Base-by-base conservation (phyloP, 1,140 invertebrate species). In the Lepidostoma basale region DNA sequence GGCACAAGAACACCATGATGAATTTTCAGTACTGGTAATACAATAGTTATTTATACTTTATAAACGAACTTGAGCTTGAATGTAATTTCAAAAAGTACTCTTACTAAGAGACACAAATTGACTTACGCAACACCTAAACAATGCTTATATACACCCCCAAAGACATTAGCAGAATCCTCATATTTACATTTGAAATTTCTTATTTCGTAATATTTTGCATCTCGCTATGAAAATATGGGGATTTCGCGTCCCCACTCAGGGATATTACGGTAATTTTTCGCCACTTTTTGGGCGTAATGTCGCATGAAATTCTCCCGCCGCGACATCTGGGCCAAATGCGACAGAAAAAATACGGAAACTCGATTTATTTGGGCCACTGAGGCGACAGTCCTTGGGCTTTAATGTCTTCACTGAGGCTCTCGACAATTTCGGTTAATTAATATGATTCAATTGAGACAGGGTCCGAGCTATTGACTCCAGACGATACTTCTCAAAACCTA, bases 231-330 rank as follows among this genome's bases (percentile, higher is more conserved):
- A n/a, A n/a, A n/a, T n/a, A n/a, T n/a, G n/a, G n/a, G n/a, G n/a
- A n/a, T n/a, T n/a, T n/a, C n/a, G n/a, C n/a, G n/a, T n/a, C 12
- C 8, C 22, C 8, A 10, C 45, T n/a, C 6, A 49, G 20, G 8
- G 22, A 56, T 36, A 56, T 56, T 56, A 8, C 52, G 52, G 52
- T 56, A 36, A 56, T 56, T 36, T 56, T 28, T 56, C 30, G 12
- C 44, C 52, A 56, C 52, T 56, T 56, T 56, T 56, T 56, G 28
- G 22, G 30, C 6, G 52, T 56, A 56, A 56, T 33, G 52, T 36
- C 52, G 28, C 52, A 36, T 33, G 52, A 33, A 33, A 22, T 56
- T 56, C 23, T n/a, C 28, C 30, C 52, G 3, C 30, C 52, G 3
- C 28, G 10, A 39, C 52, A n/a, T n/a, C n/a, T 36, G 52, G 8